Evolutionary conservation across 2,113 vertebrate species (phyloP), one percentile per base, ranked within the genome.

Genomic region (Anoplopoma fimbria): DNA sequence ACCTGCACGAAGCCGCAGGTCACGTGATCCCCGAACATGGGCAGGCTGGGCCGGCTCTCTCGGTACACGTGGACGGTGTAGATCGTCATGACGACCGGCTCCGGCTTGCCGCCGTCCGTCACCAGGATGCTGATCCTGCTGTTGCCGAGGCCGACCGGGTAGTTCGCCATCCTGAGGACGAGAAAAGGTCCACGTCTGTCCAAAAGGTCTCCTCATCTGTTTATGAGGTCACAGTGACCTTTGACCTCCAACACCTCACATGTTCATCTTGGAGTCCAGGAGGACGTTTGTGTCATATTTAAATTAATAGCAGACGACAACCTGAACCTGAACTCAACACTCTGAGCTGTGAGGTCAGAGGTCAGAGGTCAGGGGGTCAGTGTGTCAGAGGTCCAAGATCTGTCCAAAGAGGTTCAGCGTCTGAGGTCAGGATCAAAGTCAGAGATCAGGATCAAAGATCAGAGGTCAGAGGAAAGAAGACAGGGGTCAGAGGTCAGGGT

Each of bases 1-100:
- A 99, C 98, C 96, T 99, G 98, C 45, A 97, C 75, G 88, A 98
- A 99, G 51, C 97, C 94, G 51, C 98, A 99, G 21, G 93, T 95
- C 91, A 95, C 94, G 21, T 97, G 97, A 75, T 97, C 96, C 57
- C 96, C 96, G 83, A 99, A 98, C 86, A 97, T 95, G 21, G 97
- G 98, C 79, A 99, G 93, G 81, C 96, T 98, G 68, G 98, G 98
- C 2, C 96, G 97, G 79, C 95, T 96, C 83, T 99, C 97, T 17
- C 98, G 95, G 84, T 91, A 95, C 82, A 99, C 81, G 65, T 95
- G 95, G 75, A 99, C 91, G 73, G 93, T 98, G 93, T 99, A 99
- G 19, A 93, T 97, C 78, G 94, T 92, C 87, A 97, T 87, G 86
- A 95, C 80, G 9, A 95, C 93, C 1, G 93, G 90, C 58, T 85